A percentile compares a stretch with the other conserved stretches of the same genome.
Evolutionary conservation across 2,888 invertebrate species (phyloP).

Genomic region (Pachydiplax longipennis): DNA sequence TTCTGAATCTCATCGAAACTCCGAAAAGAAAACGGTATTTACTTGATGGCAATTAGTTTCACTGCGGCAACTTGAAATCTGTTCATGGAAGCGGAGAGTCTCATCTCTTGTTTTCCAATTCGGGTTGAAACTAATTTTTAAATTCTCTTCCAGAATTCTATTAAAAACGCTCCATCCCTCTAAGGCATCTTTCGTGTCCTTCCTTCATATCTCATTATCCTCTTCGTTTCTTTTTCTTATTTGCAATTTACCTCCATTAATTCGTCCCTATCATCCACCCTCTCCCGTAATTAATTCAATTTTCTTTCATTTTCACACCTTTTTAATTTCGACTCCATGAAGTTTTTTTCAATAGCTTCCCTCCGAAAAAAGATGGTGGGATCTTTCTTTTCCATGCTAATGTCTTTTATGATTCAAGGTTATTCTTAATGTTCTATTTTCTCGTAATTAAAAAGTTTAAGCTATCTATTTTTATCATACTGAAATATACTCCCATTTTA

Average conservation of each 20-base stretch:
- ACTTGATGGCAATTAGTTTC: neutral
- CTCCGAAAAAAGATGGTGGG: neutral
- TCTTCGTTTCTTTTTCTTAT: neutral
- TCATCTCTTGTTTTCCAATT: neutral
- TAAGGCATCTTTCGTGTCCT: neutral
- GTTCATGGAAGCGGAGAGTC: neutral
- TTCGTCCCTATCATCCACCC: neutral
- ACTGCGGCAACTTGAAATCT: neutral
- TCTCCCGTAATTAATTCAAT: neutral
- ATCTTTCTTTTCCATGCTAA: no score
- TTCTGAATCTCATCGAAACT: no score
- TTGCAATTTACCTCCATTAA: neutral
- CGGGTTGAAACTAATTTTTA: no score
- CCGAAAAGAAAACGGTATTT: no score
- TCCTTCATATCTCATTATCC: neutral
- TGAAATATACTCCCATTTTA: no score
- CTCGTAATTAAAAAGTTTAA: no score
- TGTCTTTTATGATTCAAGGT: no score
- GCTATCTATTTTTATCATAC: no score
- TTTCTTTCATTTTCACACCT: neutral
- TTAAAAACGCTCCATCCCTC: neutral
- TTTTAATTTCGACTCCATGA: neutral
- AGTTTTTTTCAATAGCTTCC: neutral
- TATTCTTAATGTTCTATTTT: no score
- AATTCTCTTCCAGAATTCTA: neutral